Conservation (phyloP, 1,140 invertebrate species). For the Frieseomelitta varia region DNA sequence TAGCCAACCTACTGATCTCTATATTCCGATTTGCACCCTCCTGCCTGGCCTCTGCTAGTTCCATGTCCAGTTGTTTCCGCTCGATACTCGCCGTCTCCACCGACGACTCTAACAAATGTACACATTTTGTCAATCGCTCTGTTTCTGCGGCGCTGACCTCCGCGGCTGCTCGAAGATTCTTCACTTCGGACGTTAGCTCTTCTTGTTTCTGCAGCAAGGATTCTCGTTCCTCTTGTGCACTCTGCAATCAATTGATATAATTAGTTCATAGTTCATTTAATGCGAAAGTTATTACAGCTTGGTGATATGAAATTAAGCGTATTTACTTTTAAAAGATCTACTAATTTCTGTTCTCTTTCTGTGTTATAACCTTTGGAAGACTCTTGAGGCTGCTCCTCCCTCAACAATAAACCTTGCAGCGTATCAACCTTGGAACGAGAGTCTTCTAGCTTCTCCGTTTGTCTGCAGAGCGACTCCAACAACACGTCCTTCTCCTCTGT, state of each 20-base stretch:
- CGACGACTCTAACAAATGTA: constrained; percentile 87
- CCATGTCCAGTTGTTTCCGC: constrained; percentile 87
- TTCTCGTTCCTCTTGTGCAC: constrained; percentile 91
- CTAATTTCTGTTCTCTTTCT: constrained; percentile 91
- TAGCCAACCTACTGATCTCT: constrained; percentile 89
- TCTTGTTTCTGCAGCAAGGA: constrained; percentile 89
- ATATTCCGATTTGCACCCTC: constrained; percentile 84
- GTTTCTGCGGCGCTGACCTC: constrained; percentile 84
- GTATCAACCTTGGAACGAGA: constrained; percentile 88
- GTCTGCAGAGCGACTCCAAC: constrained; percentile 94
- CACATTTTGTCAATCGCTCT: constrained; percentile 85
- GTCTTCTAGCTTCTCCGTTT: constrained; percentile 95
- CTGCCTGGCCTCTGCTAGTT: constrained; percentile 86
- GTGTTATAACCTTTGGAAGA: constrained; percentile 82
- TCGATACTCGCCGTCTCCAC: constrained; percentile 88
- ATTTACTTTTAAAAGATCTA: constrained; percentile 90
- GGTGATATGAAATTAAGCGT: constrained; percentile 9
- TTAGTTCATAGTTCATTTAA: constrained; percentile 9
- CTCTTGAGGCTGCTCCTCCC: constrained; percentile 85
- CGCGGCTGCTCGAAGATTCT: constrained; percentile 80
- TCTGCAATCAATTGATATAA: constrained; percentile 76
- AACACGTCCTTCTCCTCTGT: constrained; percentile 94
- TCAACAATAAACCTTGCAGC: constrained; percentile 87
- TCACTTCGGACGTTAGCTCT: constrained; percentile 87
- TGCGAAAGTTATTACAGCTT: too few species aligned